Evolutionary conservation across 2,113 vertebrate genomes (phyloP).

Genomic region (Syrrhaptes paradoxus): DNA sequence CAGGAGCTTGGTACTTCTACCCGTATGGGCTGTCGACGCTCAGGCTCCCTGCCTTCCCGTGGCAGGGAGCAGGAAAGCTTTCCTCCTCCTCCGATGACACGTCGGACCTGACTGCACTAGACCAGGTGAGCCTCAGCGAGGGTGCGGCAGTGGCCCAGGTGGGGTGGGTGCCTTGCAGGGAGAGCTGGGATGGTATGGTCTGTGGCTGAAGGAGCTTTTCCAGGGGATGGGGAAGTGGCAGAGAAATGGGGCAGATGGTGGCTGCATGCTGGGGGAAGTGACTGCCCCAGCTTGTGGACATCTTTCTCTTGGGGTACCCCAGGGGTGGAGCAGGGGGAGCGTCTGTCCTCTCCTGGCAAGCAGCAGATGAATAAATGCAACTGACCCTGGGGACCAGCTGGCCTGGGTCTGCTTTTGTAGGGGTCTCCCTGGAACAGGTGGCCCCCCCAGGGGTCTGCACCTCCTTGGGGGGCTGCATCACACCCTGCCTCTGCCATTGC

Average conservation of each 20-base stretch:
- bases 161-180: neutral
- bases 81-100: neutral
- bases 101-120: neutral
- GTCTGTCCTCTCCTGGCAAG: neutral
- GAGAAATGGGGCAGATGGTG: neutral
- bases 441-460: fast-evolving
- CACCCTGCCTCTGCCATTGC: fast-evolving
- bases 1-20: conserved; percentile 80
- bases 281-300: neutral
- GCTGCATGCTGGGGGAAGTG: neutral
- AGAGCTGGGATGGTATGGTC: neutral
- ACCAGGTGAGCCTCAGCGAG: conserved; percentile 59
- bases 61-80: conserved; percentile 66
- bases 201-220: neutral
- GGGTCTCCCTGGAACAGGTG: neutral
- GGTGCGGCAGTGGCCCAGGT: fast-evolving
- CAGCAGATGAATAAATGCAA: neutral
- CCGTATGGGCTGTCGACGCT: conserved; percentile 56
- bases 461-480: fast-evolving
- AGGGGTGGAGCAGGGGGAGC: neutral
- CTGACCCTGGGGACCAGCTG: neutral
- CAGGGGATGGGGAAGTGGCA: neutral
- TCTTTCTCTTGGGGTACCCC: neutral
- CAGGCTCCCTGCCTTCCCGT: conserved; percentile 51
- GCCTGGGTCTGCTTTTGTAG: neutral